Evolutionary conservation across 1,140 invertebrate species (phyloP).

Genomic region (Oreohelix idahoensis): DNA sequence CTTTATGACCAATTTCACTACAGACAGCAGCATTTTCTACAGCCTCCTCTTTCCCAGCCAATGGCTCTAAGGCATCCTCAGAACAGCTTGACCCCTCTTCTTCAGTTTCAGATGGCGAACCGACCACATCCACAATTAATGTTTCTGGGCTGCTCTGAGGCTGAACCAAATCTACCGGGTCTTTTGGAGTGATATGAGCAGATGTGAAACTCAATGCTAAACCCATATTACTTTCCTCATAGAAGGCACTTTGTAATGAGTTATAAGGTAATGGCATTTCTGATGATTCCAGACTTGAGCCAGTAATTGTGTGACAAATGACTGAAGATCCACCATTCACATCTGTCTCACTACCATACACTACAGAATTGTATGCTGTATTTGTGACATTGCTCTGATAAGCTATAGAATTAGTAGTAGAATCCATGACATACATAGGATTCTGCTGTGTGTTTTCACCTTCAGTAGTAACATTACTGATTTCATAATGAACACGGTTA

Average conservation of each 20-base stretch:
- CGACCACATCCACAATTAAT: background rate
- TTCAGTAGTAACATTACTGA: background rate
- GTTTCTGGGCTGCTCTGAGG: background rate
- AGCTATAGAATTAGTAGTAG: background rate
- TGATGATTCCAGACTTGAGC: background rate
- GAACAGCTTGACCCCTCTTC: background rate
- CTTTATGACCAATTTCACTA: background rate
- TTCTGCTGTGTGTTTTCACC: background rate
- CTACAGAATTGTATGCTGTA: slow-evolving; percentile 34
- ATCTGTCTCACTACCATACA: slow-evolving; percentile 8
- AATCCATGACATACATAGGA: background rate
- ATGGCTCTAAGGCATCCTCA: background rate
- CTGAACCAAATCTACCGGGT: background rate
- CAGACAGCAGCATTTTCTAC: background rate
- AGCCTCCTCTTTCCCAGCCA: background rate
- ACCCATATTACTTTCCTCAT: slow-evolving; percentile 11
- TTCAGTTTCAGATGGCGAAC: background rate
- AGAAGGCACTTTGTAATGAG: slow-evolving; percentile 12
- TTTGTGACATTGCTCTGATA: slow-evolving; percentile 5
- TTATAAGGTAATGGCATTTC: background rate
- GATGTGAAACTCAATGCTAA: too few species aligned
- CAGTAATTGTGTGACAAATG: background rate
- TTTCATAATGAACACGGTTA: slow-evolving; percentile 13
- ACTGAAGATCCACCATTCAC: background rate
- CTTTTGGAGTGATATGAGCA: background rate